Evolutionary conservation across 2,888 invertebrate genomes (phyloP).

Genomic region (Cephus spinipes): DNA sequence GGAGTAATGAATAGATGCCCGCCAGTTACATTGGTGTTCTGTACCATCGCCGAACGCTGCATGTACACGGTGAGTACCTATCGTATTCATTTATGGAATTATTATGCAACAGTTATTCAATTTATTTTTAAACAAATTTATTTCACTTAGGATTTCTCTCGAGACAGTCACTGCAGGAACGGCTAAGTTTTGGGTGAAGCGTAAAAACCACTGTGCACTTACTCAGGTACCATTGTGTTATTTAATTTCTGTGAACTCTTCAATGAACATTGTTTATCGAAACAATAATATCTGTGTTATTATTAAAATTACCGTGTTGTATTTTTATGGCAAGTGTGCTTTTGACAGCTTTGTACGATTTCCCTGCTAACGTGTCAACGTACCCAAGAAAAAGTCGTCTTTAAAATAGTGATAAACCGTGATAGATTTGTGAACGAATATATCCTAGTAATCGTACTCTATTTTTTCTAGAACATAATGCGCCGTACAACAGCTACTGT

Average conservation of each 20-base stretch:
- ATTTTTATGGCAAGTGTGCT: background rate
- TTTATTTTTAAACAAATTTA: background rate
- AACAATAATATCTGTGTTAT: background rate
- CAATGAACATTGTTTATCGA: background rate
- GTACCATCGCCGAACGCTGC: constrained; percentile 57
- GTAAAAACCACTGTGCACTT: background rate
- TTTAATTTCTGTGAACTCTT: background rate
- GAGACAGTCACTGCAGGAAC: background rate
- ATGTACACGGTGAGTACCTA: constrained; percentile 50
- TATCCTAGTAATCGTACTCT: background rate
- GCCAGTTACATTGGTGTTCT: constrained; percentile 62
- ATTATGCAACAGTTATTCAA: background rate
- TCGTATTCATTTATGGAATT: background rate
- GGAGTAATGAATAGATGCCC: constrained; percentile 62
- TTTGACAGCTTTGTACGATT: background rate
- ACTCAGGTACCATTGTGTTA: background rate
- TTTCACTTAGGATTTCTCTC: background rate
- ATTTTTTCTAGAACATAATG: constrained; percentile 11
- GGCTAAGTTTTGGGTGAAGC: background rate
- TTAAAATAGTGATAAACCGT: background rate
- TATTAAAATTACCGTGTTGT: background rate
- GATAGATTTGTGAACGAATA: background rate
- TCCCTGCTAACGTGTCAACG: background rate
- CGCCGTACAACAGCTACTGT: constrained; percentile 51
- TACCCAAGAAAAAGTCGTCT: background rate